Evolutionary conservation across 2,113 vertebrate genomes (phyloP).

Genomic region (Spheniscus mendiculus): DNA sequence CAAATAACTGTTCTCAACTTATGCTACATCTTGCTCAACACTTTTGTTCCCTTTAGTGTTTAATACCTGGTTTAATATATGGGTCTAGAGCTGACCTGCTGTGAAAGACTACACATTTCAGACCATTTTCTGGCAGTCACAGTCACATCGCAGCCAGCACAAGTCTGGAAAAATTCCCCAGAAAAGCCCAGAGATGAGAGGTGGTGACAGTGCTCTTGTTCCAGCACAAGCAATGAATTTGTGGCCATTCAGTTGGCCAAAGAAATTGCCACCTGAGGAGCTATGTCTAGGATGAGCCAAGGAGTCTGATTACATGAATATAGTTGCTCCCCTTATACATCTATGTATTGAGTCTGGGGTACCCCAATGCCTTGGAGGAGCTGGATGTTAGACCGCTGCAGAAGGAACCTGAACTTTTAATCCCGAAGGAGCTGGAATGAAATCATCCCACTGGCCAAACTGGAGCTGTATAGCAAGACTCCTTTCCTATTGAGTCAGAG

Average conservation of each 20-base stretch:
- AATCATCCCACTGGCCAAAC: not conserved
- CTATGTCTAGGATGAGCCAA: not conserved
- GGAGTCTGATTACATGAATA: not conserved
- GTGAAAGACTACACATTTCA: not conserved
- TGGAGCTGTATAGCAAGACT: not conserved
- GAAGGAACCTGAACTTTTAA: not conserved
- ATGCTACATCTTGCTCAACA: not conserved
- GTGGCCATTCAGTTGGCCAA: no score
- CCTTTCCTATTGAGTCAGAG: not conserved
- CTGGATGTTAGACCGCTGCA: not conserved
- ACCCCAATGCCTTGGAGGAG: not conserved
- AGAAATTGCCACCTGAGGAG: not conserved
- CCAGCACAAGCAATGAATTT: not conserved
- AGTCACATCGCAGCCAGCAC: not conserved
- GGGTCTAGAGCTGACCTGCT: not conserved
- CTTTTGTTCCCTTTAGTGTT: not conserved
- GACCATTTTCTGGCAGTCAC: not conserved
- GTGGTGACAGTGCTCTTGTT: not conserved
- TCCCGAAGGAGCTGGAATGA: not conserved
- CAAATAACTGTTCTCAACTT: not conserved
- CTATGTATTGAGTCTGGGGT: fast-evolving
- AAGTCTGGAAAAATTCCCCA: not conserved
- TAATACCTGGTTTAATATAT: not conserved
- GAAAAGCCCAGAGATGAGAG: not conserved
- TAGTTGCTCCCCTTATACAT: not conserved